Conservation (phyloP, 2,888 invertebrate genomes). For the Patella depressa region DNA sequence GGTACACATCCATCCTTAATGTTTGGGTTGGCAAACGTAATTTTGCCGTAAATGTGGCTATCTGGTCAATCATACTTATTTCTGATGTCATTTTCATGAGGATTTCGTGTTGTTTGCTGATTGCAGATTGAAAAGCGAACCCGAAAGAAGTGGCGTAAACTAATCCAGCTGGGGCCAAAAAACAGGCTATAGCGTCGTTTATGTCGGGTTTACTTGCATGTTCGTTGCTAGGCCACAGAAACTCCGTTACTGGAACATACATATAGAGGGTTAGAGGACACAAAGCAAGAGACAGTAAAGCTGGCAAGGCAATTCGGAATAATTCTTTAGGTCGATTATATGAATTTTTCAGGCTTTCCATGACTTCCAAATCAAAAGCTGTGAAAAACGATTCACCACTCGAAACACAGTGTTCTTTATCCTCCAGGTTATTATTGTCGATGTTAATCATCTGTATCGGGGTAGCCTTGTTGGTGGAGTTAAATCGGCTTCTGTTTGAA, state of each 20-base stretch:
- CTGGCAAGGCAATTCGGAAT: conserved; percentile 51
- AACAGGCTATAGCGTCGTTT: conserved; percentile 62
- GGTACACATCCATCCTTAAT: conserved; percentile 39
- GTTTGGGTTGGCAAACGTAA: conserved; percentile 34
- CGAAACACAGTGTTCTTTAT: background rate
- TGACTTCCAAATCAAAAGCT: conserved; percentile 52
- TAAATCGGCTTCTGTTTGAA: background rate
- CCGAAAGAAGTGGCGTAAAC: conserved; percentile 63
- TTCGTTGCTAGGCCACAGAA: conserved; percentile 47
- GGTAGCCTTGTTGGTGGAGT: background rate
- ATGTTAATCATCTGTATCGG: conserved; percentile 12
- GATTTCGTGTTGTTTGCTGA: conserved; percentile 53
- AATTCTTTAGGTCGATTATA: conserved; percentile 48
- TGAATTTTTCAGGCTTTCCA: conserved; percentile 41
- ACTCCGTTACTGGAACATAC: conserved; percentile 48
- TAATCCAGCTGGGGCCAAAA: conserved; percentile 59
- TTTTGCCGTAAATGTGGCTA: conserved; percentile 54
- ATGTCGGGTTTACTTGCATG: conserved; percentile 48
- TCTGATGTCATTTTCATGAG: conserved; percentile 50
- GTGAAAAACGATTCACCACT: conserved; percentile 39
- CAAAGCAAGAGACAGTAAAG: conserved; percentile 52
- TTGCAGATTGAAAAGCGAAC: conserved; percentile 58
- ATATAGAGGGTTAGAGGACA: conserved; percentile 57
- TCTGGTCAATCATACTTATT: conserved; percentile 59
- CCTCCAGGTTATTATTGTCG: conserved; percentile 17